Evolutionary conservation across 1,140 invertebrate genomes (phyloP).

Genomic region (Bradynema listronoti): DNA sequence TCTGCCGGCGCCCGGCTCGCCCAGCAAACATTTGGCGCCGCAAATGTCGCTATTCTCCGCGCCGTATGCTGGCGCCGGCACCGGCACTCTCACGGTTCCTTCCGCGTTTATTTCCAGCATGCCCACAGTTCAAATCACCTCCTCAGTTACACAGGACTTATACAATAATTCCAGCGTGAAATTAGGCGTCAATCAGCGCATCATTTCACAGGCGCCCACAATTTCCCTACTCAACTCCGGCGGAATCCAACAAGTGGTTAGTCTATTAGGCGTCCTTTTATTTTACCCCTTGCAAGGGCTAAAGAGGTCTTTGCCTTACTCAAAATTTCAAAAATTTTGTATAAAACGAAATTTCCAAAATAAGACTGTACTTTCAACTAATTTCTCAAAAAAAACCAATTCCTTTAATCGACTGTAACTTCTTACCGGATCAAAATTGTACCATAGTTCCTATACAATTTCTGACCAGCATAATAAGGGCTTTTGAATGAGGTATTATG

Average conservation of each 20-base stretch:
- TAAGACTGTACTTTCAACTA: neutral
- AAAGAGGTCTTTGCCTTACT: too few species aligned
- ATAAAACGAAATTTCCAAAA: too few species aligned
- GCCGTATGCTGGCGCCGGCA: slow-evolving; percentile 32
- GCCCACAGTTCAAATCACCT: slow-evolving; percentile 38
- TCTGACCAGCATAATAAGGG: too few species aligned
- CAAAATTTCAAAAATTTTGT: too few species aligned
- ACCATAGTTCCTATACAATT: neutral
- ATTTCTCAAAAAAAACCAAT: neutral
- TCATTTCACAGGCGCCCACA: slow-evolving; percentile 2
- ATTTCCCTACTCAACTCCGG: neutral
- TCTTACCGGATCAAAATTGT: neutral
- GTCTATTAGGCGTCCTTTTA: too few species aligned
- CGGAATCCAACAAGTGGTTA: too few species aligned
- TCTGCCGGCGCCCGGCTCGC: slow-evolving; percentile 76
- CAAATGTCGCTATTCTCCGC: slow-evolving; percentile 70
- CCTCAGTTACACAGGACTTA: slow-evolving; percentile 43
- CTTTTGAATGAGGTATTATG: too few species aligned
- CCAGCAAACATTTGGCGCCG: slow-evolving; percentile 77
- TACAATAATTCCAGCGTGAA: slow-evolving; percentile 52
- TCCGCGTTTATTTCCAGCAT: too few species aligned
- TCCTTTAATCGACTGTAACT: neutral
- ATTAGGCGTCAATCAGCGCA: slow-evolving; percentile 45
- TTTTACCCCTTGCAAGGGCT: too few species aligned
- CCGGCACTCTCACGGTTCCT: slow-evolving; percentile 45